These are phyloP conservation scores for Onychostruthus taczanowskii DNA, from an alignment of 2,113 vertebrate genomes.

Conservation along the genomic window DNA sequence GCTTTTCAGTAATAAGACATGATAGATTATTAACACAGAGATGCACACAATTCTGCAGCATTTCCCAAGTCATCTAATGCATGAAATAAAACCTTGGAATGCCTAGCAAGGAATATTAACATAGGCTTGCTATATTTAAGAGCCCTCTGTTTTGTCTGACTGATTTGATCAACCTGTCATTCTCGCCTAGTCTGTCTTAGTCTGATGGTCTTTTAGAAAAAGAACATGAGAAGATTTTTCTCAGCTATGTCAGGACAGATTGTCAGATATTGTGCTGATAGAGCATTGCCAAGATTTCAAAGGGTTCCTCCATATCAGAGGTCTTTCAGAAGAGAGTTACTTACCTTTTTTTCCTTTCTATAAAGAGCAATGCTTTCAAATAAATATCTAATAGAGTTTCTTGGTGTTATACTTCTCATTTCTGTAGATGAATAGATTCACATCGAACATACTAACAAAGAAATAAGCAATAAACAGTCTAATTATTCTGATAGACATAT, in stretches of 20 bases:
- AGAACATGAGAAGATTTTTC: background rate
- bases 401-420: background rate
- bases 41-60: background rate
- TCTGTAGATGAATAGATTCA: background rate
- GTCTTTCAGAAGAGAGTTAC: background rate
- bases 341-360: background rate
- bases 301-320: background rate
- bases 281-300: background rate
- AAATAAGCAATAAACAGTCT: background rate
- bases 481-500: background rate
- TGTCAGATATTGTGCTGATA: background rate
- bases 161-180: background rate
- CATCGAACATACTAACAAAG: background rate
- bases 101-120: background rate
- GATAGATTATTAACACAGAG: background rate
- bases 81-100: background rate
- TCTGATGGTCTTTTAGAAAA: background rate
- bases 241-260: background rate
- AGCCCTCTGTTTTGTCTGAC: background rate
- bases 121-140: background rate
- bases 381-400: background rate
- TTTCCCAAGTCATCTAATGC: background rate
- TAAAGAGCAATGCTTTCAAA: background rate
- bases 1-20: background rate
- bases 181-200: background rate